Base-by-base conservation (phyloP, 2,113 vertebrate species). In the Saccopteryx bilineata region DNA sequence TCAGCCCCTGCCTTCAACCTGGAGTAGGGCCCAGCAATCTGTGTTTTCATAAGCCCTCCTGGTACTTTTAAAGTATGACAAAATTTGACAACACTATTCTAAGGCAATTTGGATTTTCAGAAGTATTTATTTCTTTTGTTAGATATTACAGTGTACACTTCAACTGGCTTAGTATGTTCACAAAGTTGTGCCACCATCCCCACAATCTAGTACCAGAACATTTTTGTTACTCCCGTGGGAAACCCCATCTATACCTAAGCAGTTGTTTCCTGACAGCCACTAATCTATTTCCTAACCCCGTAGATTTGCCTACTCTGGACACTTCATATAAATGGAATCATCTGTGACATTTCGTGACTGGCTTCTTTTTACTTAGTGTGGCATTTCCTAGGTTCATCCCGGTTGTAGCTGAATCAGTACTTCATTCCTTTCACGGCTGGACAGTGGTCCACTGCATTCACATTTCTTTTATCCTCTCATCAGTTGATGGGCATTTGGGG, bases 91-190 rank as follows among this genome's bases (percentile, higher is more conserved):
- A 71, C 11, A 33, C 11, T n/a, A 52, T 21, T 79, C 13, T 58
- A 63, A 92, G 63, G 31, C 11, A 87, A 12, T 74, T 78, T 78
- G 33, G n/a, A 72, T 72, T 88, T 91, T 91, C 17, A 26, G 80
- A 84, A 94, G n/a, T 31, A 26, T 56, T 24, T 5, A 28, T 75
- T 75, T 87, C 65, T 75, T 87, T 60, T 7, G 5, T 39, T 5
- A 92, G 39, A 52, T 31, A 17, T 28, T 66, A 54, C 19, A 24
- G 23, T 46, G 2, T 60, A 31, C 31, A 56, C 9, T 54, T 50
- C 14, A 76, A 50, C 28, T 65, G 15, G 5, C 14, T 74, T 79
- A 13, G 0, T 72, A 10, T 79, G 24, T 52, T 79, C 68, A 28
- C 56, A 68, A 46, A 52, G 12, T 56, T 89, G 15, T 68, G 28